Base-by-base conservation (phyloP, 1,140 invertebrate species). In the Atta texana region DNA sequence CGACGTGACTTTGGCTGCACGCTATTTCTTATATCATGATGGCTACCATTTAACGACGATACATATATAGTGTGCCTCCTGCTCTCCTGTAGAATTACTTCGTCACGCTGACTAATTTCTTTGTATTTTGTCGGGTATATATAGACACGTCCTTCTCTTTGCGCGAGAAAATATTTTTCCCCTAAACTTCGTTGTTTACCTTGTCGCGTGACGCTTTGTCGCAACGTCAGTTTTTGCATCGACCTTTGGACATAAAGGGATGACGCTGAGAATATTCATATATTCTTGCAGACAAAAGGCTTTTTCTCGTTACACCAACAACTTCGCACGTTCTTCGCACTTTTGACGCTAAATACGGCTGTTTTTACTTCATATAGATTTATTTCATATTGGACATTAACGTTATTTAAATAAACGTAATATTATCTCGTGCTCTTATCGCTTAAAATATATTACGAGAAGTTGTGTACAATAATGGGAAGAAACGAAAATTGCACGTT, bases 21-120 rank as follows among this genome's bases (percentile, higher is more conserved):
- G 85, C 88, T 90, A 89, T 74, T 90, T 78, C 89, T 87, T 90
- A 81, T 82, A 61, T 87, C 87, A 61, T 59, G 75, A 82, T 88
- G 87, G 78, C 28, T 28, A 77, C 75, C 55, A 75, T 89, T 89
- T 75, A 86, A 85, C 49, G 5, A 53, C 59, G 88, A 75, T 80
- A 44, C 72, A 64, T 68, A 85, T 51, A 71, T 68, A 85, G 8
- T 44, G 8, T 77, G 24, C 55, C 77, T 89, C 31, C 71, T 80
- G 68, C 68, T 61, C 55, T 74, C 53, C 28, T 44, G 80, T 55
- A 55, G 24, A 82, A 82, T 82, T 82, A 82, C 68, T 61, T 82
- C 68, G 80, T 82, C 80, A 82, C 80, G 80, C 80, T 55, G 68
- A 55, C 68, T 82, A 82, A 82, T 82, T 82, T 82, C 80, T 74